Evolutionary conservation across 2,113 vertebrate genomes (phyloP), one percentile per base, ranked within the genome.

Genomic region (Gobius niger): DNA sequence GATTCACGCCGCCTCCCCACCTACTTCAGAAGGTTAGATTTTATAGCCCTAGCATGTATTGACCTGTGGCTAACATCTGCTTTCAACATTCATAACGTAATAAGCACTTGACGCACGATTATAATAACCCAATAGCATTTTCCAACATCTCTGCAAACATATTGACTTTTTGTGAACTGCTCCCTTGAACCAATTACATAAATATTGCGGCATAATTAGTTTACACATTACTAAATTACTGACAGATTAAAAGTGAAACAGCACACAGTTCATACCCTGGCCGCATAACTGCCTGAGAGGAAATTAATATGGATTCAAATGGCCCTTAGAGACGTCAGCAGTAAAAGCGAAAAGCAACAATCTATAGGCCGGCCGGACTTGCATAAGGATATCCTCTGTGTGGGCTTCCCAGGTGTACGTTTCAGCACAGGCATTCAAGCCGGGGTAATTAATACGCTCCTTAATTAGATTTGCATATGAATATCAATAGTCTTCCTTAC

Each of bases 221-320:
- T 98, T 98, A 96, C 96, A 97, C 95, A 95, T 98, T 98, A 96
- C 96, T 98, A 98, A 98, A 99, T 98, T 99, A 98, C 97, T 95
- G 96, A 95, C 96, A 96, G 96, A 99, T 99, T 99, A 99, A 97
- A 98, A 95, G 96, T 95, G 95, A 98, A 98, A 96, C 94, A 95
- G 93, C 92, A 91, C 92, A 91, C 93, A 95, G 96, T 96, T 98
- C 95, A 97, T 98, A 97, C 93, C 91, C 89, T 87, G 92, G 90
- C 76, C 69, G 51, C 96, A 96, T 98, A 98, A 99, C 95, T 97
- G 96, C 96, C 95, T 95, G 95, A 96, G 91, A 97, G 97, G 96
- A 98, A 98, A 99, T 98, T 95, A 98, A 98, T 98, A 98, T 98
- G 94, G 96, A 98, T 98, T 96, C 94, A 97, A 97, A 96, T 92